A percentile compares a stretch with the other conserved stretches of the same genome.
These are phyloP conservation scores for Otocyon megalotis DNA, from an alignment of 2,113 vertebrate species.

Conservation along the genomic window DNA sequence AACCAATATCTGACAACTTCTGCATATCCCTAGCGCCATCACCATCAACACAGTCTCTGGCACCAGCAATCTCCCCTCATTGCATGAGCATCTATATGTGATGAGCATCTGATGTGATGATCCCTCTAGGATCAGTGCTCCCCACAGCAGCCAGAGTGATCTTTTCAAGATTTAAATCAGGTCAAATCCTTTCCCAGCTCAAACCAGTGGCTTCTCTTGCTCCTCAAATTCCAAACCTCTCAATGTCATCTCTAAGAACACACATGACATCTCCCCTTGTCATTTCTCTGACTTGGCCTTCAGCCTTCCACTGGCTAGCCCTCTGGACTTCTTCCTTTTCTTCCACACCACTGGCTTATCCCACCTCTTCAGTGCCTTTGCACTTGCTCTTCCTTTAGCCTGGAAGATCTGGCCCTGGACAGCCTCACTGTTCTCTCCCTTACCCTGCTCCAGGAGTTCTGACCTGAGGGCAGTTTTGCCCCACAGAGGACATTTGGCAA, in stretches of 20 bases:
- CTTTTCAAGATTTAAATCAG: background rate
- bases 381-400: background rate
- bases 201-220: background rate
- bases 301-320: accelerated
- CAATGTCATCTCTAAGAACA: accelerated
- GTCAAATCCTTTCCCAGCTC: background rate
- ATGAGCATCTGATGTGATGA: too few species aligned
- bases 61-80: background rate
- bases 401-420: background rate
- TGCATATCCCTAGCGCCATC: background rate
- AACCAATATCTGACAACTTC: background rate
- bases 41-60: background rate
- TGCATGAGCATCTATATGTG: background rate
- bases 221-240: background rate
- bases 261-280: accelerated
- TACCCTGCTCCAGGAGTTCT: background rate
- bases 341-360: accelerated
- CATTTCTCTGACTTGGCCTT: background rate
- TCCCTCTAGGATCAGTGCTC: background rate
- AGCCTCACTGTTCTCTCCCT: background rate
- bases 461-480: too few species aligned
- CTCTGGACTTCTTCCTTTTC: background rate
- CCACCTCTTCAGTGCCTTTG: background rate
- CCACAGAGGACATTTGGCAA: background rate
- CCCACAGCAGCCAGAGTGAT: background rate